Conservation (phyloP, 2,888 invertebrate species). For the Prenolepis imparis region DNA sequence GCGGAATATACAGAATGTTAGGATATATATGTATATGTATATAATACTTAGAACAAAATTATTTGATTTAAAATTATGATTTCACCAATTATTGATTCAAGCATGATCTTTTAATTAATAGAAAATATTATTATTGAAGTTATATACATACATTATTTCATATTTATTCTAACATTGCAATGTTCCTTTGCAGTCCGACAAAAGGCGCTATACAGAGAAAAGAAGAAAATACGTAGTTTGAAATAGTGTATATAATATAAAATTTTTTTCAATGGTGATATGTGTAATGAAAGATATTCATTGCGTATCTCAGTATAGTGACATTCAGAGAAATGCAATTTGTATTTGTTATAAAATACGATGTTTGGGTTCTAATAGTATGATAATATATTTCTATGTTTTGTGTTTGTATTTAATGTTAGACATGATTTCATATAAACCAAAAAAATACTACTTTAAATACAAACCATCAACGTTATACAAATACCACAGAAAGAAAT, state of each 20-base stretch:
- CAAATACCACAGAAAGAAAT: neutral
- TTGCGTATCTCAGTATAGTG: neutral
- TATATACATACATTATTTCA: neutral
- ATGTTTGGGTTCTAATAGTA: neutral
- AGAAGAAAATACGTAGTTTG: constrained; percentile 88
- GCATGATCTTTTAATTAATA: constrained; percentile 12
- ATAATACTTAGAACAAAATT: neutral
- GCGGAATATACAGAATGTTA: neutral
- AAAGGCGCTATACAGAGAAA: constrained; percentile 90
- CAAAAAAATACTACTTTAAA: neutral
- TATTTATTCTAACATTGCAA: constrained; percentile 27
- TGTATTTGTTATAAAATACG: constrained; percentile 7
- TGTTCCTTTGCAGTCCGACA: constrained; percentile 90
- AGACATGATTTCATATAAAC: neutral
- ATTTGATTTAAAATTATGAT: neutral
- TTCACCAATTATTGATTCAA: constrained; percentile 1
- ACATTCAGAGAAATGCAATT: neutral
- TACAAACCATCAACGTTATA: neutral
- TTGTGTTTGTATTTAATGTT: neutral
- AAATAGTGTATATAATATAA: neutral
- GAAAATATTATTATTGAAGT: neutral
- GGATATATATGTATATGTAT: neutral
- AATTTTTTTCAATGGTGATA: neutral
- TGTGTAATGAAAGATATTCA: neutral
- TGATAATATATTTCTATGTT: neutral